Percentiles rank a stretch among this genome's conserved stretches.
These are phyloP conservation scores for Melieria picta DNA, from an alignment of 2,888 invertebrate species.

Conservation along the genomic window DNA sequence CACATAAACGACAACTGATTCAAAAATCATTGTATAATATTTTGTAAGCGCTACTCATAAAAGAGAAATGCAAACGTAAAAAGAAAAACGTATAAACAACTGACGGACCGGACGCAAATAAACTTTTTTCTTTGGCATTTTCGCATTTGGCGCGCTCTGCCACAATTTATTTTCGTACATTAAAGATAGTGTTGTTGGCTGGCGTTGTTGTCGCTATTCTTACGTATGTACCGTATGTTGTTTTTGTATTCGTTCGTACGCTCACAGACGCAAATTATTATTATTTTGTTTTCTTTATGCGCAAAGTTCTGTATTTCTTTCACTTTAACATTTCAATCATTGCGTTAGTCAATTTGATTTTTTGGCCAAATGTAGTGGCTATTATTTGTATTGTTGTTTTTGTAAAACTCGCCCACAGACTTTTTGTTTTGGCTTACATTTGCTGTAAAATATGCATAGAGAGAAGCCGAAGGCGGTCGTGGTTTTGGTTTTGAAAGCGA, in stretches of 20 bases:
- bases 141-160: neutral
- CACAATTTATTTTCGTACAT: too few species aligned
- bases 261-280: too few species aligned
- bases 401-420: slow-evolving; percentile 4
- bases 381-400: neutral
- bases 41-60: neutral
- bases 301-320: too few species aligned
- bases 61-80: neutral
- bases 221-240: slow-evolving; percentile 7
- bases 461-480: too few species aligned
- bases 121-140: slow-evolving; percentile 36
- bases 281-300: too few species aligned
- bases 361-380: neutral
- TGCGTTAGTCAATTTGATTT: slow-evolving; percentile 5
- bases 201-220: neutral
- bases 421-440: neutral
- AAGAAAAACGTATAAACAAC: neutral
- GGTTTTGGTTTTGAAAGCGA: too few species aligned
- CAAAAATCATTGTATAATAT: too few species aligned
- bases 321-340: slow-evolving; percentile 1
- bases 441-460: too few species aligned
- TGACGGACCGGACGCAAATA: slow-evolving; percentile 29
- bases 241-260: neutral
- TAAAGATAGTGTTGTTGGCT: neutral
- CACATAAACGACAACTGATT: too few species aligned